Conservation (phyloP, 2,888 invertebrate genomes). For the Hypolimnas misippus region DNA sequence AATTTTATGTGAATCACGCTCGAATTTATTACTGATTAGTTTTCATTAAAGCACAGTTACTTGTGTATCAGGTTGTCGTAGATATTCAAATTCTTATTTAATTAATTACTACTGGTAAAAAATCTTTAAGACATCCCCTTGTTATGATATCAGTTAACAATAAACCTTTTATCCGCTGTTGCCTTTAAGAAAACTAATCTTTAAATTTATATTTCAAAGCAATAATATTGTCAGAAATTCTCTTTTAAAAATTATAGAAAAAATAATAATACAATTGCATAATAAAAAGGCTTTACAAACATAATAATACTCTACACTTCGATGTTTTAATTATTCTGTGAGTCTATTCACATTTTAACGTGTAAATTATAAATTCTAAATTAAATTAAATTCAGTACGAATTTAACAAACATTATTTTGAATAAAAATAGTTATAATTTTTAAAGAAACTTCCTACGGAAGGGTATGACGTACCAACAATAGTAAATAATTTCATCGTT, state of each 20-base stretch:
- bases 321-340: slow-evolving; percentile 43
- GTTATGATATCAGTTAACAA: slow-evolving; percentile 8
- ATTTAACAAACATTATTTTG: slow-evolving; percentile 42
- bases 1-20: slow-evolving; percentile 48
- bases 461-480: slow-evolving; percentile 27
- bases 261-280: slow-evolving; percentile 45
- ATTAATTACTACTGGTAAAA: slow-evolving; percentile 13
- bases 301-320: slow-evolving; percentile 43
- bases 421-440: slow-evolving; percentile 38
- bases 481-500: slow-evolving; percentile 29
- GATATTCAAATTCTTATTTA: slow-evolving; percentile 20
- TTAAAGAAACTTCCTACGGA: slow-evolving; percentile 36
- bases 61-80: slow-evolving; percentile 17
- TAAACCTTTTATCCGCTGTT: slow-evolving; percentile 36
- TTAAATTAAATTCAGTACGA: too few species aligned
- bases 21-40: slow-evolving; percentile 53
- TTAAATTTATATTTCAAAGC: slow-evolving; percentile 43
- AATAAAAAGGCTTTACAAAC: slow-evolving; percentile 47
- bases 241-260: slow-evolving; percentile 39
- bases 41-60: slow-evolving; percentile 50
- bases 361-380: slow-evolving; percentile 41
- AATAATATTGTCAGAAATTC: slow-evolving; percentile 40
- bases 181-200: slow-evolving; percentile 57
- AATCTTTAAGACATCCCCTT: slow-evolving; percentile 5
- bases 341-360: slow-evolving; percentile 45